phyloP scores from a whole-genome alignment of 2,888 invertebrate species.

The Melieria crassipennis region DNA sequence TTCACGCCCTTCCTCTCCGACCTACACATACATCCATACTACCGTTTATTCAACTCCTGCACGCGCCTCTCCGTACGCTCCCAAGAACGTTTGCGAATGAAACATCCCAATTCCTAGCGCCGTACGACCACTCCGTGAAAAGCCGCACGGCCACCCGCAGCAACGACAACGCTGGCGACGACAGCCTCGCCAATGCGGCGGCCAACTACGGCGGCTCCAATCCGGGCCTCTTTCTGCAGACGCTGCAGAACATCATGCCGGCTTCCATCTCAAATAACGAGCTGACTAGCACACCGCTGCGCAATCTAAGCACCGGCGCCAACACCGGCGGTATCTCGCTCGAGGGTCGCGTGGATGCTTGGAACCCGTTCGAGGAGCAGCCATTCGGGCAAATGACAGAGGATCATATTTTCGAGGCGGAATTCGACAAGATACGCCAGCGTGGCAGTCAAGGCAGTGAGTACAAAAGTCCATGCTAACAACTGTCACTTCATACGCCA shows the following conservation, averaged over 20 bases:
- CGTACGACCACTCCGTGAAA: slow-evolving; percentile 76
- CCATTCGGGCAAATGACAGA: slow-evolving; percentile 80
- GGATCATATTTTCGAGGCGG: slow-evolving; percentile 83
- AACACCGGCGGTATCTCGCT: slow-evolving; percentile 49
- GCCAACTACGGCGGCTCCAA: slow-evolving; percentile 53
- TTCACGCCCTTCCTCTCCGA: slow-evolving; percentile 20
- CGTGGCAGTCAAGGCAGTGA: slow-evolving; percentile 80
- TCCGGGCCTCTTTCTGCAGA: slow-evolving; percentile 57
- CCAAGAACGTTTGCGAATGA: slow-evolving; percentile 77
- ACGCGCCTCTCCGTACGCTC: neutral
- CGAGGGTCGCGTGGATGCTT: slow-evolving; percentile 71
- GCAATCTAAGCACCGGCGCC: slow-evolving; percentile 41
- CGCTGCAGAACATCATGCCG: slow-evolving; percentile 46
- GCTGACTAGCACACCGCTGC: slow-evolving; percentile 53
- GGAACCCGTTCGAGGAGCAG: slow-evolving; percentile 86
- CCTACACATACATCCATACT: slow-evolving; percentile 5
- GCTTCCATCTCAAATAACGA: slow-evolving; percentile 62
- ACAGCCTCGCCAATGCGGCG: slow-evolving; percentile 35
- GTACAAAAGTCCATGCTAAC: slow-evolving; percentile 46
- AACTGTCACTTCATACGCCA: neutral
- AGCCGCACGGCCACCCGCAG: slow-evolving; percentile 54
- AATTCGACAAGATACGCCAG: slow-evolving; percentile 82
- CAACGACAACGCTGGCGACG: slow-evolving; percentile 34
- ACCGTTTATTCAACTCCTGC: neutral
- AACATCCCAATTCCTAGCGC: slow-evolving; percentile 78